A percentile compares a stretch with the other conserved stretches of the same genome.
Evolutionary conservation across 1,140 invertebrate genomes (phyloP).

Genomic region (Cherax destructor): DNA sequence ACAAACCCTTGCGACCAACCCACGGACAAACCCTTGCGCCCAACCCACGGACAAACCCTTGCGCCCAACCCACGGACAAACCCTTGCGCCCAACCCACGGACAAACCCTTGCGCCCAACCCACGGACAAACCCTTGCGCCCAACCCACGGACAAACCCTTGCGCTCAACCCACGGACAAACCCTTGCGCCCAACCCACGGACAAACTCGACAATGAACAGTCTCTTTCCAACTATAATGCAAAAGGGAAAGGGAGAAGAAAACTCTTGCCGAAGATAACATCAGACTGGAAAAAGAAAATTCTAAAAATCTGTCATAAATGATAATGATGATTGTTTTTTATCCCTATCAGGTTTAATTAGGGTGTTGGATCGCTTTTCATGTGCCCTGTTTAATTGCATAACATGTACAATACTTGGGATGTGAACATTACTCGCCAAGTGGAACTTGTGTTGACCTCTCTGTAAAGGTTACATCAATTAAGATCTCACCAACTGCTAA

Average conservation of each 20-base stretch:
- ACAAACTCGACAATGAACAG: conserved; percentile 86
- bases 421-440: too few species aligned
- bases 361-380: background rate
- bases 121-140: conserved; percentile 84
- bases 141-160: conserved; percentile 84
- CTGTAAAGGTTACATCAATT: background rate
- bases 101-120: conserved; percentile 84
- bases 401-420: too few species aligned
- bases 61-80: conserved; percentile 84
- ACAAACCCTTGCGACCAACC: too few species aligned
- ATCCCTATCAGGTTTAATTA: background rate
- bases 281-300: background rate
- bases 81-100: conserved; percentile 84
- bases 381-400: background rate
- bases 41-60: conserved; percentile 84
- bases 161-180: conserved; percentile 85
- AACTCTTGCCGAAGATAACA: conserved; percentile 87
- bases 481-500: too few species aligned
- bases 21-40: too few species aligned
- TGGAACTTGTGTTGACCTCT: background rate
- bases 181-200: conserved; percentile 85
- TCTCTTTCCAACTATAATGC: conserved; percentile 82
- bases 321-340: background rate
- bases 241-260: conserved; percentile 82
- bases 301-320: background rate